phyloP scores from a whole-genome alignment of 2,797 vertebrate genomes.

The Sphenodon punctatus region DNA sequence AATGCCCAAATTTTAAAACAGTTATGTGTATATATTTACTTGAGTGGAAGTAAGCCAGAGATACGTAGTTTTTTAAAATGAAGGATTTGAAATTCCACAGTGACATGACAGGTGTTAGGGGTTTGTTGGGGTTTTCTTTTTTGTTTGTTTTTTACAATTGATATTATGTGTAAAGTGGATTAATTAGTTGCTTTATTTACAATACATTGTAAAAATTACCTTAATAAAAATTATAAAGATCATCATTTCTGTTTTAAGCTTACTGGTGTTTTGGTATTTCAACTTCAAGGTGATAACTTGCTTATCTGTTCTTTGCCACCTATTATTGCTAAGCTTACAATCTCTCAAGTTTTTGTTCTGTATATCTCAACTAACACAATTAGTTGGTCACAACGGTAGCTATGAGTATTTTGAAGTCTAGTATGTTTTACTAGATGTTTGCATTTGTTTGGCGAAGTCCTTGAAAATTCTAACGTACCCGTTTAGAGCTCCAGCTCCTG shows the following conservation, averaged over 20 bases:
- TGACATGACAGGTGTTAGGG: background rate
- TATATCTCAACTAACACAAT: background rate
- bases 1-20: background rate
- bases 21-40: background rate
- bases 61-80: constrained; percentile 31
- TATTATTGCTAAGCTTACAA: background rate
- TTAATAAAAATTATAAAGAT: constrained; percentile 36
- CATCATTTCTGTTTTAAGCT: background rate
- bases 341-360: background rate
- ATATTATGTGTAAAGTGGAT: constrained; percentile 16
- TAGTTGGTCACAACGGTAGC: background rate
- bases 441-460: background rate
- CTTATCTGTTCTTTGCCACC: background rate
- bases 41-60: too few species aligned
- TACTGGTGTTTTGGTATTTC: background rate
- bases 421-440: background rate
- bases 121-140: too few species aligned
- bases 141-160: constrained; percentile 28
- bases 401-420: background rate
- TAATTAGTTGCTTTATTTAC: background rate
- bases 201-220: constrained; percentile 41
- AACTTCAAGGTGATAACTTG: background rate
- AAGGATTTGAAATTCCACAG: constrained; percentile 37
- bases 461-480: too few species aligned
- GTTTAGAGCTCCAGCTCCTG: too few species aligned